These are phyloP conservation scores for Drosophila pseudoobscura DNA, from an alignment of 1,140 invertebrate species.

Conservation along the genomic window DNA sequence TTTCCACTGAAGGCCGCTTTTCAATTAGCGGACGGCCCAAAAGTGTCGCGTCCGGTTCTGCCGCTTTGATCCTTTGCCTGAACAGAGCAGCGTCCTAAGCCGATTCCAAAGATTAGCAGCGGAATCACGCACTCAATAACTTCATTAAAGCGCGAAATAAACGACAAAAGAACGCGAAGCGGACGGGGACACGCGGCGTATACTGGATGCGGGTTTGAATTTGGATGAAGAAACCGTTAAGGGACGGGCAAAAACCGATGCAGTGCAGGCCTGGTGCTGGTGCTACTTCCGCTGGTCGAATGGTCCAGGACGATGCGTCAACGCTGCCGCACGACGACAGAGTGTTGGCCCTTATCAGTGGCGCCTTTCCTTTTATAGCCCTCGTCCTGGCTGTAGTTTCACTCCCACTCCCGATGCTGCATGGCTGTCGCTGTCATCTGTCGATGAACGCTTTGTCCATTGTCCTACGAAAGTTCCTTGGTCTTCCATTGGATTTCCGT, in stretches of 20 bases:
- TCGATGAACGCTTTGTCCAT: neutral
- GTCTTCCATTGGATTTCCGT: neutral
- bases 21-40: slow-evolving; percentile 52
- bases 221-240: slow-evolving; percentile 52
- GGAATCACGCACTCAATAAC: slow-evolving; percentile 60
- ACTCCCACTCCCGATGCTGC: neutral
- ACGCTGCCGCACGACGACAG: slow-evolving; percentile 75
- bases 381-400: slow-evolving; percentile 12
- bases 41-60: slow-evolving; percentile 13
- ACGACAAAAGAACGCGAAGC: slow-evolving; percentile 27
- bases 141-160: slow-evolving; percentile 62
- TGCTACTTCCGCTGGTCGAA: slow-evolving; percentile 43
- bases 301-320: slow-evolving; percentile 65
- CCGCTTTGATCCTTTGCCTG: slow-evolving; percentile 28
- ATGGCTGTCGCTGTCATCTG: no score
- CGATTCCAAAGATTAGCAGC: slow-evolving; percentile 56
- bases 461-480: neutral
- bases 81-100: slow-evolving; percentile 15
- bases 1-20: slow-evolving; percentile 24
- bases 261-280: slow-evolving; percentile 23
- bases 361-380: slow-evolving; percentile 81
- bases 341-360: slow-evolving; percentile 80
- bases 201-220: slow-evolving; percentile 34
- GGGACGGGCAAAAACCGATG: slow-evolving; percentile 47
- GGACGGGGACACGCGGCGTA: slow-evolving; percentile 36